Evolutionary conservation across 2,797 vertebrate genomes (phyloP).

Genomic region (Cryptoprocta ferox): DNA sequence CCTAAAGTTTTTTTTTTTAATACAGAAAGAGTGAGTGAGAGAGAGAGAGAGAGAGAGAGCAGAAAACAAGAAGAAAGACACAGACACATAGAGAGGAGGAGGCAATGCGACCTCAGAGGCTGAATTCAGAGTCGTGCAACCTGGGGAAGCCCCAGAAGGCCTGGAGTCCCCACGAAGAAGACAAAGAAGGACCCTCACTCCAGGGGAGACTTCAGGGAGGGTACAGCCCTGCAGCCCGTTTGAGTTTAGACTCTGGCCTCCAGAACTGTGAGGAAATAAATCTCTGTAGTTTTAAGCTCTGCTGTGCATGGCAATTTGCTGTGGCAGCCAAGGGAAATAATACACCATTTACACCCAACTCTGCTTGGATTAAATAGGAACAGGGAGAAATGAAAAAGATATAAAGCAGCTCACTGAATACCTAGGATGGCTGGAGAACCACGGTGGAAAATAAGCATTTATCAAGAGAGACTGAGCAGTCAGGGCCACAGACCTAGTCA

Average conservation of each 20-base stretch:
- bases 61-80: background rate
- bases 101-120: too few species aligned
- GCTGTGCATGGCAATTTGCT: background rate
- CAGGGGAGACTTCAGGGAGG: fast-evolving
- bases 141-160: too few species aligned
- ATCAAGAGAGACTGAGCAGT: background rate
- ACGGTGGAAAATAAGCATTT: background rate
- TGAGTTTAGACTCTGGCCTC: background rate
- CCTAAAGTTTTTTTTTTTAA: too few species aligned
- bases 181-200: background rate
- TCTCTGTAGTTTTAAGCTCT: background rate
- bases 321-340: background rate
- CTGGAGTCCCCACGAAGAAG: too few species aligned
- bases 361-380: background rate
- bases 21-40: too few species aligned
- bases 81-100: background rate
- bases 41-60: background rate
- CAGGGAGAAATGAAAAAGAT: background rate
- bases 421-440: background rate
- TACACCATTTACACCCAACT: background rate
- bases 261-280: background rate
- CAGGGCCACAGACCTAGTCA: background rate
- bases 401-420: background rate
- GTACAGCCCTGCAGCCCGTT: too few species aligned
- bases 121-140: fast-evolving